Base-by-base conservation (phyloP, 2,888 invertebrate species). In the Terebella lapidaria region DNA sequence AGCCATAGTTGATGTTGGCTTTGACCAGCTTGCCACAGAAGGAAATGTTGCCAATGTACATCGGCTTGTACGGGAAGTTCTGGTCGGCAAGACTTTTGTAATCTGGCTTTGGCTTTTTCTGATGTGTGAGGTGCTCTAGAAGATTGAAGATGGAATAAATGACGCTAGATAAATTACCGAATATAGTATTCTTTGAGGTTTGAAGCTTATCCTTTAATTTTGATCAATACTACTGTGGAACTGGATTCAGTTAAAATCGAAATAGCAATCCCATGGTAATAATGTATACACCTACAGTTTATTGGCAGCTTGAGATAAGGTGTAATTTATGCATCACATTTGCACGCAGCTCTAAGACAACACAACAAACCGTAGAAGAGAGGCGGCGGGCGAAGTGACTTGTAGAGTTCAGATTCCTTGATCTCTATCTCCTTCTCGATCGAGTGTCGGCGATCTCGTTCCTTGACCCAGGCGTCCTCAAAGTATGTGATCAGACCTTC, bases 401-500 rank as follows among this genome's bases (percentile, higher is more conserved):
- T 74, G 68, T 76, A 78, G 22, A 76, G 62, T 49, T 77, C 74
- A 1, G 76, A 75, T 56, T 78, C 77, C 52, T 74, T 72, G 20
- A 76, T 72, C 53, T 73, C 70, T 46, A 74, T 73, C 62, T 76
- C 77, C 46, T 71, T 69, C 60, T 75, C 75, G 22, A 78, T 73
- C 20, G 77, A 77, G 60, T 76, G 74, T 22, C 68, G 67, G 46
- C 70, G 68, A 22, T 76, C 74, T 54, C 74, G 70, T 64, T 77
- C 77, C 18, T 74, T 71, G 22, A 76, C 70, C 77, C 77, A 78
- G 0, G 75, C 72, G 59, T 78, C 77, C 59, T 73, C 77, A 70
- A 77, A 77, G 63, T 77, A 77, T 10, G 77, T 76, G 57, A 72
- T 70, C 25, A 77, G 66, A 3, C 77, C 77, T 58, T 76, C 74